Evolutionary conservation across 2,113 vertebrate species (phyloP), one percentile per base, ranked within the genome.

Genomic region (Microcebus murinus): DNA sequence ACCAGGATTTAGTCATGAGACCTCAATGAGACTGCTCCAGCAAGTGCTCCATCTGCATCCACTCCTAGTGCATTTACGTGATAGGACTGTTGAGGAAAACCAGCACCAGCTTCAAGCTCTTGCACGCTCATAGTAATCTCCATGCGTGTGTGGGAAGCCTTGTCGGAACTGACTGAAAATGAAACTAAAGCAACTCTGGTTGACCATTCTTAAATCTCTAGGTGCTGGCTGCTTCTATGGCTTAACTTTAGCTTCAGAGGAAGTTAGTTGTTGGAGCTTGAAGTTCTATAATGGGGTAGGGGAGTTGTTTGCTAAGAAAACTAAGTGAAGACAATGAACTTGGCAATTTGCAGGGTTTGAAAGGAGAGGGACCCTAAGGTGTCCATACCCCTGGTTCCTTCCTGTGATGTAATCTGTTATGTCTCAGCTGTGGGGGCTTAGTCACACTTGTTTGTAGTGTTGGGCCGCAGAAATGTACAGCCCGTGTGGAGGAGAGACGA

Each of bases 61-160:
- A 6, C 8, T 1, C 1, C 3, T 20, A 9, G n/a, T 39, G 15
- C 21, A 21, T 45, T n/a, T 45, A 6, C 20, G 1, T 68, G 48
- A 18, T 3, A 29, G 48, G 34, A 8, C 63, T 21, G 14, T 0
- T 6, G 18, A 29, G 21, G 71, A 55, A 67, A 57, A 21, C 57
- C 4, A 31, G 36, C 11, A 4, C 12, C 13, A 21, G 9, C 21
- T 55, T 65, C 29, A 55, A 17, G 5, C 76, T 65, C 10, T 67
- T 74, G 18, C 10, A 31, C 80, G 63, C 50, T 57, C 20, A 21
- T 63, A 10, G 2, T 50, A 27, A 39, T 39, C 6, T n/a, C 39
- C 14, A 23, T 1, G 17, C 3, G 0, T 6, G 2, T 15, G 14
- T 1, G 1, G 21, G 7, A 55, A 68, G 12, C 39, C 48, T 61